These are phyloP conservation scores for Napeogenes inachia DNA, from an alignment of 2,888 invertebrate genomes.

Conservation along the genomic window DNA sequence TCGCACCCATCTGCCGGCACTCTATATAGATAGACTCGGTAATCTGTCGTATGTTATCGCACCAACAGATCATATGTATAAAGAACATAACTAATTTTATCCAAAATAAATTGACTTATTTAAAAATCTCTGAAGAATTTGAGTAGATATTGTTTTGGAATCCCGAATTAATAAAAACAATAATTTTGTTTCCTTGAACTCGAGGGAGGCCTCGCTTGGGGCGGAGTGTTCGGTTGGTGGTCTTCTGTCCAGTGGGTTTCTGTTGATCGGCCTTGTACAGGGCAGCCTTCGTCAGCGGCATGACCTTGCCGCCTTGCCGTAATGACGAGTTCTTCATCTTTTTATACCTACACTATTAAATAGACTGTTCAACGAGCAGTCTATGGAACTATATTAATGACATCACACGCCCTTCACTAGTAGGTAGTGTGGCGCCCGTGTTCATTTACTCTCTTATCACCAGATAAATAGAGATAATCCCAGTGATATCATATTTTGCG, in stretches of 20 bases:
- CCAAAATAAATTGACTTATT: constrained; percentile 9
- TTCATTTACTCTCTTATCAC: constrained; percentile 51
- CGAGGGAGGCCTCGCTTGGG: constrained; percentile 7
- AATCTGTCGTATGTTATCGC: constrained; percentile 32
- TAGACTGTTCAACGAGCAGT: too few relatives aligned
- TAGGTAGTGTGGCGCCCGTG: constrained; percentile 38
- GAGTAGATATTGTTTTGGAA: constrained; percentile 24
- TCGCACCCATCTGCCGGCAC: constrained; percentile 64
- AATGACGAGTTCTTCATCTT: constrained; percentile 30
- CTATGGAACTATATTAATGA: too few relatives aligned
- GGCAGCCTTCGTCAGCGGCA: constrained; percentile 73
- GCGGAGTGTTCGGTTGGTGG: constrained; percentile 26
- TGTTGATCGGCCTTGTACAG: constrained; percentile 53
- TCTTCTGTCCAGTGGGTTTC: constrained; percentile 60
- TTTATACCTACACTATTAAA: constrained; percentile 18
- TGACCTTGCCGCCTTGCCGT: constrained; percentile 54
- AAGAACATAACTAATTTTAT: neutral
- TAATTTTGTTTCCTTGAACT: constrained; percentile 46
- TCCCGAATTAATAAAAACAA: constrained; percentile 33
- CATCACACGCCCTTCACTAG: too few relatives aligned
- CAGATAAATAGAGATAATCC: constrained; percentile 64
- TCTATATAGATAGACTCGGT: constrained; percentile 42
- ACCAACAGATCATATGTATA: constrained; percentile 1
- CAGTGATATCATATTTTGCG: constrained; percentile 50
- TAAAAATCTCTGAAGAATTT: constrained; percentile 7